Evolutionary conservation across 2,113 vertebrate species (phyloP), one percentile per base, ranked within the genome.

Genomic region (Varanus salvator): DNA sequence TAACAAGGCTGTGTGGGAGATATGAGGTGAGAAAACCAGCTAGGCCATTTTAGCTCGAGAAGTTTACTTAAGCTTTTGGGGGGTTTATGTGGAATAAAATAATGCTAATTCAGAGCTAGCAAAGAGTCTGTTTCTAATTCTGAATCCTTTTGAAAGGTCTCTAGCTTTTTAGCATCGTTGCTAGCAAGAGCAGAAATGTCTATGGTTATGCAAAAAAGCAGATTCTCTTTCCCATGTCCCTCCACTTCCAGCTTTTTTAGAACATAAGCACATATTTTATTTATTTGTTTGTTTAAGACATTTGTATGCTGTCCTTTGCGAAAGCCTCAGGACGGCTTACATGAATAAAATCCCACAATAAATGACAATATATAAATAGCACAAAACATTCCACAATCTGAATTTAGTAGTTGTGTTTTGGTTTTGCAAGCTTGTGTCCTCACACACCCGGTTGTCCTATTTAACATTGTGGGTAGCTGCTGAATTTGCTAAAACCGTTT

Each of bases 401-500:
- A 87, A 87, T 86, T 90, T 89, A 75, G 92, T 84, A 86, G 48
- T 89, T 80, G 23, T 90, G 44, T 54, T 84, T 64, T 89, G 84
- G 82, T 90, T 93, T 84, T 91, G 90, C 76, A 38, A 57, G 87
- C 80, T 89, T 83, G 34, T 90, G 6, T 94, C 95, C 91, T 96
- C 87, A 91, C n/a, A 17, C 15, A 76, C 29, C 6, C 34, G 90
- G 91, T 90, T 77, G 96, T 93, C 71, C 92, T 94, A 68, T 80
- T 95, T 96, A 95, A 91, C 31, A 14, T 89, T 91, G 78, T 31
- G 90, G 96, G 91, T 92, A 93, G 82, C 94, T 95, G 86, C 88
- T 95, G 95, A 94, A 95, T 95, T 95, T 95, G 94, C 95, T 44
- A 95, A 95, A 97, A 92, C 93, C 92, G 91, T 94, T 21, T 8